Evolutionary conservation across 2,113 vertebrate species (phyloP).

Genomic region (Chinchilla lanigera): DNA sequence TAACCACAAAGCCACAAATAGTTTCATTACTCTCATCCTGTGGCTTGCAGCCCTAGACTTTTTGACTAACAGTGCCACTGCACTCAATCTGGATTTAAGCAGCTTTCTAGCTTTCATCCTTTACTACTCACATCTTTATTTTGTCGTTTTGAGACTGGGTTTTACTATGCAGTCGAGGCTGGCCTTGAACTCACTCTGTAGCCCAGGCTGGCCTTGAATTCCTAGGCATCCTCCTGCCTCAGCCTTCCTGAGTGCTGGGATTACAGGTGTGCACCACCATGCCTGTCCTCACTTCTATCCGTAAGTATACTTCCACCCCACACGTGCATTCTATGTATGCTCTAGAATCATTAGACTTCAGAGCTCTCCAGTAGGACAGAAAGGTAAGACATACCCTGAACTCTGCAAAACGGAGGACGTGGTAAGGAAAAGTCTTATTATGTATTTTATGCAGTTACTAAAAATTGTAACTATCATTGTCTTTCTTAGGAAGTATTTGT

Average conservation of each 20-base stretch:
- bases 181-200: too few relatives aligned
- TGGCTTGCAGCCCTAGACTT: not conserved
- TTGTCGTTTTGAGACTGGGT: not conserved
- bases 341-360: not conserved
- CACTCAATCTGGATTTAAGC: not conserved
- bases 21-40: not conserved
- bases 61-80: not conserved
- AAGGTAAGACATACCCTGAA: slow-evolving; percentile 3
- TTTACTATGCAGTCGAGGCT: not conserved
- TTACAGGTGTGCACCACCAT: not conserved
- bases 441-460: not conserved
- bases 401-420: not conserved
- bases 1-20: not conserved
- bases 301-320: not conserved
- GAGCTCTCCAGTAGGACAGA: not conserved
- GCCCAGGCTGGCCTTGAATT: too few relatives aligned
- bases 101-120: not conserved
- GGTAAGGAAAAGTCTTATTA: not conserved
- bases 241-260: not conserved
- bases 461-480: not conserved
- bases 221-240: not conserved
- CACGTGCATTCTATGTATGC: not conserved
- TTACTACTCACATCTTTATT: not conserved
- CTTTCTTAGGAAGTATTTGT: not conserved
- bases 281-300: not conserved